Evolutionary conservation across 2,113 vertebrate species (phyloP), one percentile per base, ranked within the genome.

Genomic region (Lagopus leucura): DNA sequence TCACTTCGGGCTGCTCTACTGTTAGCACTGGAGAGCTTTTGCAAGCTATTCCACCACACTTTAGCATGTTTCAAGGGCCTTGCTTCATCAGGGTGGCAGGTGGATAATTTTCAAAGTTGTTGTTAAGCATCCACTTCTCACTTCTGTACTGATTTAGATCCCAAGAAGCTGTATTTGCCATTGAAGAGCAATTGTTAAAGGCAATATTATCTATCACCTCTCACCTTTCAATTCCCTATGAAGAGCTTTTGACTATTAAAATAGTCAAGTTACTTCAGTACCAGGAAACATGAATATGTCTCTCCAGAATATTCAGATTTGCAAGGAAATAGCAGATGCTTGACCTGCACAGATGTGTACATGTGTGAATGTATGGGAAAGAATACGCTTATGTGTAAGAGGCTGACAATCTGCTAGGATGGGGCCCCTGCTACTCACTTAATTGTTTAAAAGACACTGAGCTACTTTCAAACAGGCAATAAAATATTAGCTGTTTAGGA

Each of bases 281-380:
- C 7, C 45, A 82, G 45, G n/a, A 93, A 65, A 82, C 8, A 10
- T 21, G 34, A 69, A 72, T 75, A 77, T 55, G 24, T 61, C 61
- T 88, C 11, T 14, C 27, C 34, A 83, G 78, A 45, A 88, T 86
- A 74, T 34, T 69, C 50, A 55, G 42, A 57, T 27, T 45, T 22
- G 10, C 22, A 65, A 65, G 65, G 61, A 89, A 71, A 65, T 0
- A 47, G 61, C 42, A 77, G 45, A 63, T 64, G 60, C n/a, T 36
- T 66, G 66, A 71, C 25, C 25, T 16, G 3, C 0, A 0, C 20
- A 69, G 81, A 32, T 32, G 43, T 28, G 28, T 28, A 1, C 1
- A 5, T 13, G 22, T 47, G 38, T 4, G 38, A 61, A 40, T 1
- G 15, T 16, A 36, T 0, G 24, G 74, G 36, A 67, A 38, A 42